phyloP scores from a whole-genome alignment of 2,888 invertebrate genomes.

The Pimpla rufipes region DNA sequence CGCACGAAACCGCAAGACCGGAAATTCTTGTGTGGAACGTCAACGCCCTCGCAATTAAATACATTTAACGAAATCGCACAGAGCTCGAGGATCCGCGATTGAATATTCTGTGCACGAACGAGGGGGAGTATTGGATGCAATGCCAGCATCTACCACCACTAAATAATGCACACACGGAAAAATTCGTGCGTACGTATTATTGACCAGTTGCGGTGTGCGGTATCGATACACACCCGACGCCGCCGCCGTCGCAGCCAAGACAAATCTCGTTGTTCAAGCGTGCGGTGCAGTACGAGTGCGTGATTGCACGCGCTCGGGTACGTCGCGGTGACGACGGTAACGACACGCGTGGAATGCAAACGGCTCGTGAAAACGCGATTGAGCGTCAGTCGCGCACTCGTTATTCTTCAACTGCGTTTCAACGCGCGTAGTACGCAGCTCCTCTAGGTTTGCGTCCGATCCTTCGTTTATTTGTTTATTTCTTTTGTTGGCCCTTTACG shows the following conservation, averaged over 20 bases:
- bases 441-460: background rate
- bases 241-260: no score
- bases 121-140: constrained; percentile 10
- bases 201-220: background rate
- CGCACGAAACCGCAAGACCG: constrained; percentile 2
- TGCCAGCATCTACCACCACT: constrained; percentile 32
- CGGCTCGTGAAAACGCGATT: constrained; percentile 65
- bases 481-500: no score
- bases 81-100: constrained; percentile 45
- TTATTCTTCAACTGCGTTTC: constrained; percentile 52
- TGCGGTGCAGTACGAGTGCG: constrained; percentile 70
- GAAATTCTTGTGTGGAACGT: constrained; percentile 37
- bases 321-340: constrained; percentile 43
- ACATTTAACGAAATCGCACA: constrained; percentile 39
- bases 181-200: constrained; percentile 7
- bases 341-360: constrained; percentile 73
- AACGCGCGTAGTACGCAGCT: constrained; percentile 12
- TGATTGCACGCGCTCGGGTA: constrained; percentile 75
- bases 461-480: background rate
- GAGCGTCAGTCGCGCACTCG: constrained; percentile 26
- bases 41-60: constrained; percentile 51
- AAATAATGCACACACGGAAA: background rate
- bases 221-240: constrained; percentile 29
- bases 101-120: constrained; percentile 43
- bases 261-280: background rate